Conservation (phyloP, 2,113 vertebrate species). For the Chaenocephalus aceratus region DNA sequence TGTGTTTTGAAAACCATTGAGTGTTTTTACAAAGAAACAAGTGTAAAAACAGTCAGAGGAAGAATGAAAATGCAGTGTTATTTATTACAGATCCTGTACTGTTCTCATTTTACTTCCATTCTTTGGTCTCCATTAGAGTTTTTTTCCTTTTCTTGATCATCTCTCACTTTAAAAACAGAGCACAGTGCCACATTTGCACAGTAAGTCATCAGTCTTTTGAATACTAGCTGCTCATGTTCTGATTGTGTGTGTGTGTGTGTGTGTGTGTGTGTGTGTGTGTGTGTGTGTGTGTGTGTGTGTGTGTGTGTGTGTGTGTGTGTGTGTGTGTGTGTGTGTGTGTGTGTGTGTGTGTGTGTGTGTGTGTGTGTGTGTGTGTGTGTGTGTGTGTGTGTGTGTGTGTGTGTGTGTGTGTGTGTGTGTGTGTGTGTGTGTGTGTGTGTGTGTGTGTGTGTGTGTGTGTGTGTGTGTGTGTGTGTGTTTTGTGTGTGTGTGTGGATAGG, state of each 20-base stretch:
- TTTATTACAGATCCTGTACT: background rate
- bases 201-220: conserved; percentile 19
- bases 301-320: too few relatives aligned
- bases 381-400: background rate
- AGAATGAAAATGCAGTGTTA: background rate
- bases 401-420: background rate
- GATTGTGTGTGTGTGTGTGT: background rate
- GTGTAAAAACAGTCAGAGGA: conserved; percentile 5
- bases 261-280: too few relatives aligned
- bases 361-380: conserved; percentile 6
- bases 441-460: too few relatives aligned
- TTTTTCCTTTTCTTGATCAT: conserved; percentile 10
- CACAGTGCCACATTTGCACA: background rate
- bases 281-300: too few relatives aligned
- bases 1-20: background rate
- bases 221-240: conserved; percentile 41
- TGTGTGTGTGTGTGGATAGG: background rate
- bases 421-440: too few relatives aligned
- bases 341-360: too few relatives aligned
- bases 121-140: background rate
- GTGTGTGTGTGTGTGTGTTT: too few relatives aligned
- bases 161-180: conserved; percentile 2
- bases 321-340: too few relatives aligned
- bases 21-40: background rate
- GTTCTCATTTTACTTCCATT: background rate